Evolutionary conservation across 2,888 invertebrate genomes (phyloP).

Genomic region (Eupithecia exiguata): DNA sequence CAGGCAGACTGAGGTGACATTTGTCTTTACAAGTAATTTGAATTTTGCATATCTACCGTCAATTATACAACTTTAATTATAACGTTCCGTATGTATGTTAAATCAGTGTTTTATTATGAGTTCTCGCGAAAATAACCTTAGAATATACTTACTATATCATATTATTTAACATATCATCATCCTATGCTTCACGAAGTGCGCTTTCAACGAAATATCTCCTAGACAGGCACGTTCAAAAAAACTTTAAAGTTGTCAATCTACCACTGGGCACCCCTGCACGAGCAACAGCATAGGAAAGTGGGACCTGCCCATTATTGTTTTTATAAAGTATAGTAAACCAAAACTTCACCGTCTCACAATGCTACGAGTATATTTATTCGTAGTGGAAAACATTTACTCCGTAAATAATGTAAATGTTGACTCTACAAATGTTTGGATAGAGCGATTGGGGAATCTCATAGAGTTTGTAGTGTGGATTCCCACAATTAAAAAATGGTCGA

Average conservation of each 20-base stretch:
- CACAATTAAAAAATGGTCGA: constrained; percentile 50
- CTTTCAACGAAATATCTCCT: no score
- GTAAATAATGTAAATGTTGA: constrained; percentile 63
- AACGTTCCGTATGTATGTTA: no score
- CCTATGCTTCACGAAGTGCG: no score
- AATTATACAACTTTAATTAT: no score
- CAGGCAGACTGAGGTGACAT: no score
- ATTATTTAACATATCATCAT: no score
- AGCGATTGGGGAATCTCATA: constrained; percentile 60
- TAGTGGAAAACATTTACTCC: constrained; percentile 64
- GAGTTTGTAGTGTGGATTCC: constrained; percentile 47
- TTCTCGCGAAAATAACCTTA: no score
- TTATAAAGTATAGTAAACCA: constrained; percentile 24
- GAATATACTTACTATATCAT: no score
- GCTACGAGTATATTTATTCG: constrained; percentile 56
- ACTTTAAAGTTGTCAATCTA: neutral
- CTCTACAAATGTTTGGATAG: constrained; percentile 63
- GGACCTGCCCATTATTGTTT: neutral
- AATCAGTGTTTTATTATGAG: no score
- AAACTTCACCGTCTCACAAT: constrained; percentile 62
- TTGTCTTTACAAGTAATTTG: no score
- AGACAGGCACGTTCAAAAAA: no score
- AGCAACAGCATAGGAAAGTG: neutral
- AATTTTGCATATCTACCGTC: no score
- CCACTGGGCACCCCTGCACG: neutral